Evolutionary conservation across 1,140 invertebrate species (phyloP).

Genomic region (Periplaneta americana): DNA sequence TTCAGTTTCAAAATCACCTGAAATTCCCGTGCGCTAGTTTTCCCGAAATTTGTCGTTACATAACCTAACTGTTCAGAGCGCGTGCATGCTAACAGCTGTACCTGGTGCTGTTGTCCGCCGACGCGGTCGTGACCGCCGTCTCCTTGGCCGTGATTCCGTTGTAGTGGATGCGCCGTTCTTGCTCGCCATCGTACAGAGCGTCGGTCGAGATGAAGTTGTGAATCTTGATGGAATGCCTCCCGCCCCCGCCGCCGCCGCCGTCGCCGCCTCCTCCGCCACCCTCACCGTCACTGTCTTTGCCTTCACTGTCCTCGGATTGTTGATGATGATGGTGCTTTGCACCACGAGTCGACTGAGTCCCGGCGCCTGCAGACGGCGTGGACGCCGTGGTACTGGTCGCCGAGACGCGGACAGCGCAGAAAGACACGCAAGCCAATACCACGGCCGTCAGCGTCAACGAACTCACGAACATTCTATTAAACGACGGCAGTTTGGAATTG

Average conservation of each 20-base stretch:
- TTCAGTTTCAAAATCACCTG: too few relatives aligned
- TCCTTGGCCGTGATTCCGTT: constrained; percentile 57
- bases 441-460: not conserved
- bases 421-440: not conserved
- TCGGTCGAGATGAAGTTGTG: constrained; percentile 53
- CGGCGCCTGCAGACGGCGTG: not conserved
- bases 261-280: not conserved
- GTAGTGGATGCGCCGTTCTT: constrained; percentile 51
- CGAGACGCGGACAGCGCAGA: not conserved
- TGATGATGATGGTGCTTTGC: not conserved
- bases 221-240: constrained; percentile 17
- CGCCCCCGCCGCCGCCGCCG: constrained; percentile 25
- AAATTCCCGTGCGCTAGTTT: too few relatives aligned
- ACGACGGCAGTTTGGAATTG: not conserved
- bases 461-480: not conserved
- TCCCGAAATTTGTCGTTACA: too few relatives aligned
- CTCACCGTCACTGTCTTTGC: not conserved
- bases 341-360: not conserved
- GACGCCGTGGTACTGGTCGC: not conserved
- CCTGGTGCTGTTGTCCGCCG: not conserved
- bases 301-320: not conserved
- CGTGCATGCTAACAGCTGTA: not conserved
- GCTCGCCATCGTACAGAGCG: constrained; percentile 52
- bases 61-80: too few relatives aligned
- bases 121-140: constrained; percentile 39